A percentile compares a stretch with the other conserved stretches of the same genome.
phyloP scores from a whole-genome alignment of 2,797 vertebrate species.

The Ctenosaura bakeri region DNA sequence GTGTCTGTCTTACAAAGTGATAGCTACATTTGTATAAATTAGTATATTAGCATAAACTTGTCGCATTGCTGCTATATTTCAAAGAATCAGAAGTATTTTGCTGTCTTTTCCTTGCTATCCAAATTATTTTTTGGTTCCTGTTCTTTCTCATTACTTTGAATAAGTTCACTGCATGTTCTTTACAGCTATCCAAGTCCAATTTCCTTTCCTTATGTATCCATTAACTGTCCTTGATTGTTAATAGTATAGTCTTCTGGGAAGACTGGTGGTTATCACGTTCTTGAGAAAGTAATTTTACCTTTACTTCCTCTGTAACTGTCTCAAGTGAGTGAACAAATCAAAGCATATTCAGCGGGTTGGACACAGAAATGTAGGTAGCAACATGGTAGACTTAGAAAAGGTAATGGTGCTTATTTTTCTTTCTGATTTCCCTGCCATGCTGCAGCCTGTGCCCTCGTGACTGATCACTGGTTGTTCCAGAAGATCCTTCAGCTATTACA shows the following conservation, averaged over 20 bases:
- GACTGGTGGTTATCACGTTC: constrained; percentile 51
- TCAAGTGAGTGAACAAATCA: too few species aligned
- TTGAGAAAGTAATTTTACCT: background rate
- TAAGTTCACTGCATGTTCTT: background rate
- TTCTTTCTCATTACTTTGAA: constrained; percentile 19
- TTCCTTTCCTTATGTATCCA: constrained; percentile 14
- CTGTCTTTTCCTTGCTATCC: constrained; percentile 23
- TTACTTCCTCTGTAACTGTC: background rate
- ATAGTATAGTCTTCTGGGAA: constrained; percentile 41
- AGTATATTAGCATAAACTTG: constrained; percentile 40
- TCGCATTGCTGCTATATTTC: constrained; percentile 41
- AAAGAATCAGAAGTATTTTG: constrained; percentile 48
- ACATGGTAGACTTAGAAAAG: background rate
- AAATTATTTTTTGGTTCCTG: constrained; percentile 47
- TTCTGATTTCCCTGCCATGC: background rate
- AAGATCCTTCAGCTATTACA: background rate
- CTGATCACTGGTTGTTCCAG: background rate
- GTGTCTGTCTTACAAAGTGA: background rate
- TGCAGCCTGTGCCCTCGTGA: background rate
- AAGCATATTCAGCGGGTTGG: background rate
- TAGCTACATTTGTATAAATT: constrained; percentile 34
- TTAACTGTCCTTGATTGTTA: constrained; percentile 33
- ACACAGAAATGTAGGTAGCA: background rate
- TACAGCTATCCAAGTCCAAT: constrained; percentile 30
- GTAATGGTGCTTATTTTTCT: background rate